Evolutionary conservation across 53 echinoderm and acorn worm species (phyloP).

Genomic region (Astropecten irregularis): DNA sequence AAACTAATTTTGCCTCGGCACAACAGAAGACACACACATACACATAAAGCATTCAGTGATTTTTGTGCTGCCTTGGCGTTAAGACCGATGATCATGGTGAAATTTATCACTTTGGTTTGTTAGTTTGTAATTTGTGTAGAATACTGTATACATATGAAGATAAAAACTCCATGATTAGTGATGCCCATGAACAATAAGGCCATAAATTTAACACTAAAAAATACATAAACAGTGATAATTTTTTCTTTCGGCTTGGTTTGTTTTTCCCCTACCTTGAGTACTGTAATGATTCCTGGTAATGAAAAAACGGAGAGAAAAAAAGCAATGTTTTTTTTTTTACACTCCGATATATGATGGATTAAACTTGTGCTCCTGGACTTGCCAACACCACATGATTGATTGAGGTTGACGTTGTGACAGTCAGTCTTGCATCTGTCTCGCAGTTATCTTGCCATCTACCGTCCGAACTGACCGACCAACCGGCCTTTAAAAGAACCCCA

Average conservation of each 20-base stretch:
- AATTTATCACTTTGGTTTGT: no score
- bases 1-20: no score
- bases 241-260: not conserved
- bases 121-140: no score
- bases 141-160: no score
- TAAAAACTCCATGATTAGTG: not conserved
- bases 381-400: conserved; percentile 24
- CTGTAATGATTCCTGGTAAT: not conserved
- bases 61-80: no score
- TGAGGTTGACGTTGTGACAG: not conserved
- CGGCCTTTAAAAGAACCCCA: no score
- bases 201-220: not conserved
- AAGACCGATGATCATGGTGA: no score
- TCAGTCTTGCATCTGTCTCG: not conserved
- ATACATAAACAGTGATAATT: not conserved
- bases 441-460: not conserved
- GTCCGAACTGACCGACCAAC: no score
- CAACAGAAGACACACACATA: no score
- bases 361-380: conserved; percentile 7
- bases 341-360: conserved; percentile 6
- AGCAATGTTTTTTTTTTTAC: not conserved
- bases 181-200: not conserved
- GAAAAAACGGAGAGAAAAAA: no score
- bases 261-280: not conserved
- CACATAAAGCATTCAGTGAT: no score